phyloP scores from a whole-genome alignment of 2,113 vertebrate species.

The Zapornia atra region DNA sequence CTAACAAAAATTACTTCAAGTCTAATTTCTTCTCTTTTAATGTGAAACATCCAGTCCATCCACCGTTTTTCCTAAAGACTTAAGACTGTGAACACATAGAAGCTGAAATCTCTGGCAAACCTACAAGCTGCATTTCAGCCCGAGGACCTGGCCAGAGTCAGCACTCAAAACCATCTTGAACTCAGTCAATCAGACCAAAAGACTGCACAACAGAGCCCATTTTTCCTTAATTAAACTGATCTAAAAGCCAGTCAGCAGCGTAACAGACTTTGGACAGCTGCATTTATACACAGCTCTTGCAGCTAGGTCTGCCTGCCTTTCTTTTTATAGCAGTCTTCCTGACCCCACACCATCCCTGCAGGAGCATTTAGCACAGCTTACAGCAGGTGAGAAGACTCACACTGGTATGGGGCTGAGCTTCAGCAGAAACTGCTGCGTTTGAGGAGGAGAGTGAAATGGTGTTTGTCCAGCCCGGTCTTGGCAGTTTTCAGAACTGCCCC shows the following conservation, averaged over 20 bases:
- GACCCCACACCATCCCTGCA: fast-evolving
- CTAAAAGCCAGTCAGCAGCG: not conserved
- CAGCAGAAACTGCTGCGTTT: not conserved
- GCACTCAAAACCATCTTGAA: not conserved
- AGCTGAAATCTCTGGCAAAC: not conserved
- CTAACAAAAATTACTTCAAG: not conserved
- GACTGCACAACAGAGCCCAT: not conserved
- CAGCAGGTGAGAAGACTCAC: not conserved
- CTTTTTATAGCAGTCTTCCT: not conserved
- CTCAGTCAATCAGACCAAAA: not conserved
- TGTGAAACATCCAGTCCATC: not conserved
- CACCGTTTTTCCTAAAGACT: not conserved
- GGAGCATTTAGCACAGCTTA: not conserved
- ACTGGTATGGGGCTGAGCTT: not conserved
- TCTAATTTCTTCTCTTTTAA: not conserved
- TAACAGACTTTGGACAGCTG: not conserved
- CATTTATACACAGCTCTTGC: fast-evolving
- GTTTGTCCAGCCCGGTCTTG: not conserved
- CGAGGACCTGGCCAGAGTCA: not conserved
- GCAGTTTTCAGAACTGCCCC: not conserved
- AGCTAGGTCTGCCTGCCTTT: not conserved
- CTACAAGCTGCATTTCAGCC: not conserved
- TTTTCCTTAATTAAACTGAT: not conserved
- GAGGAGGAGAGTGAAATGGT: not conserved
- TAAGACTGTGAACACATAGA: not conserved